These are phyloP conservation scores for Toxotes jaculatrix DNA, from an alignment of 2,113 vertebrate species.

Conservation along the genomic window DNA sequence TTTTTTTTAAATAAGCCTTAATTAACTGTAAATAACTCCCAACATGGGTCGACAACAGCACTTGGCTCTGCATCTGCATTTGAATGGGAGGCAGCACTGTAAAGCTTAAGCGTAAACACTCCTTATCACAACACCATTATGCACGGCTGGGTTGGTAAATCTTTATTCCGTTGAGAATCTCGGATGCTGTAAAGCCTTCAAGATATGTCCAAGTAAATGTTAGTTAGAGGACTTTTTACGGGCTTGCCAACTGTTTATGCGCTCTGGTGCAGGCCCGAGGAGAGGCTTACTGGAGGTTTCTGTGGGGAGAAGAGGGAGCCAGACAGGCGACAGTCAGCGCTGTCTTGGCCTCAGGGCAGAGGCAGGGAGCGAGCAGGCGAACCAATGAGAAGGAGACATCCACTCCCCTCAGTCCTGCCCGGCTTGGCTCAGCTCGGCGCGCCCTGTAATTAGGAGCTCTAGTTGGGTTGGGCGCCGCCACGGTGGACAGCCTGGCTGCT, in stretches of 20 bases:
- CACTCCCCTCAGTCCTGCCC: constrained; percentile 68
- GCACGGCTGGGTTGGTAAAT: not conserved
- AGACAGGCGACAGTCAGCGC: constrained; percentile 80
- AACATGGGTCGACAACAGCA: constrained; percentile 11
- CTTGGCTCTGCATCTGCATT: constrained; percentile 42
- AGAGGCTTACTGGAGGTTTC: constrained; percentile 75
- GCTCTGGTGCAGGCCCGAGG: constrained; percentile 41
- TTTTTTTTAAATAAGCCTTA: constrained; percentile 17
- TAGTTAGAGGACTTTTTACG: constrained; percentile 29
- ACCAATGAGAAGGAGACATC: constrained; percentile 76
- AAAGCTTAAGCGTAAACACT: constrained; percentile 49
- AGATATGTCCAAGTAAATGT: not conserved
- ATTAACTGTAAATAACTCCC: constrained; percentile 52
- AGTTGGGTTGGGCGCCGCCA: constrained; percentile 77
- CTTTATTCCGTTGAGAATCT: not conserved
- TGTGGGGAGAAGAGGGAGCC: constrained; percentile 77
- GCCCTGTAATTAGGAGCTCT: constrained; percentile 81
- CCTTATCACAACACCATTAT: constrained; percentile 46
- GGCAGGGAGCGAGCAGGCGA: constrained; percentile 55
- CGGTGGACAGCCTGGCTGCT: constrained; percentile 73
- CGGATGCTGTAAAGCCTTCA: not conserved
- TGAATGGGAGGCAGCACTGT: constrained; percentile 39
- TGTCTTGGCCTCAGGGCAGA: constrained; percentile 73
- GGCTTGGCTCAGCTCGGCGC: constrained; percentile 73
- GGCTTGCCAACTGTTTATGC: constrained; percentile 47